Conservation (phyloP, 2,888 invertebrate species). For the Malacosoma neustria region DNA sequence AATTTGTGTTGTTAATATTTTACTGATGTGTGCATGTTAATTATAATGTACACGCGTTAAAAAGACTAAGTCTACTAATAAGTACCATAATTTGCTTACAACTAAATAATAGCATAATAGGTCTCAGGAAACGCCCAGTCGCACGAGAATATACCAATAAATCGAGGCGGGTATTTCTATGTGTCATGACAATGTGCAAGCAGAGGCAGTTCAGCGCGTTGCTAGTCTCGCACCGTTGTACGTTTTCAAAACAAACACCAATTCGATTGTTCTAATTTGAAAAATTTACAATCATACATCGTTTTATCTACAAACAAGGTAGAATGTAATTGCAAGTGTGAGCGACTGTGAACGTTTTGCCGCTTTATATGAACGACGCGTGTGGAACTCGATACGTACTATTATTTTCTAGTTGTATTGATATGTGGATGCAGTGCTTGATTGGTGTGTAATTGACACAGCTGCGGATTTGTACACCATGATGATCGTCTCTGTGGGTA, state of each 20-base stretch:
- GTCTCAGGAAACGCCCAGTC: slow-evolving; percentile 33
- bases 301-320: slow-evolving; percentile 56
- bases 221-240: slow-evolving; percentile 17
- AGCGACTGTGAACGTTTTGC: slow-evolving; percentile 24
- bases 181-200: slow-evolving; percentile 49
- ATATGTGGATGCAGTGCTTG: slow-evolving; percentile 51
- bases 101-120: too few species aligned
- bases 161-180: slow-evolving; percentile 39
- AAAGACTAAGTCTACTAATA: too few species aligned
- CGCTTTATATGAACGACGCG: slow-evolving; percentile 24
- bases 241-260: slow-evolving; percentile 50
- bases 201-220: slow-evolving; percentile 39
- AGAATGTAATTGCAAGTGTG: slow-evolving; percentile 29
- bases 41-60: too few species aligned
- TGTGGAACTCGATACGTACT: slow-evolving; percentile 25
- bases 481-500: slow-evolving; percentile 46
- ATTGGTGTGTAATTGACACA: slow-evolving; percentile 31
- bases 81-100: too few species aligned
- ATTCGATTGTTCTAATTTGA: slow-evolving; percentile 58
- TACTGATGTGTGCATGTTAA: too few species aligned
- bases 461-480: slow-evolving; percentile 30
- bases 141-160: slow-evolving; percentile 45
- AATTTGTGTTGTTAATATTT: too few species aligned
- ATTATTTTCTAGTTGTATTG: slow-evolving; percentile 23
- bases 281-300: slow-evolving; percentile 59